These are phyloP conservation scores for Propithecus deckenii DNA, from an alignment of 2,797 vertebrate genomes.

Conservation along the genomic window DNA sequence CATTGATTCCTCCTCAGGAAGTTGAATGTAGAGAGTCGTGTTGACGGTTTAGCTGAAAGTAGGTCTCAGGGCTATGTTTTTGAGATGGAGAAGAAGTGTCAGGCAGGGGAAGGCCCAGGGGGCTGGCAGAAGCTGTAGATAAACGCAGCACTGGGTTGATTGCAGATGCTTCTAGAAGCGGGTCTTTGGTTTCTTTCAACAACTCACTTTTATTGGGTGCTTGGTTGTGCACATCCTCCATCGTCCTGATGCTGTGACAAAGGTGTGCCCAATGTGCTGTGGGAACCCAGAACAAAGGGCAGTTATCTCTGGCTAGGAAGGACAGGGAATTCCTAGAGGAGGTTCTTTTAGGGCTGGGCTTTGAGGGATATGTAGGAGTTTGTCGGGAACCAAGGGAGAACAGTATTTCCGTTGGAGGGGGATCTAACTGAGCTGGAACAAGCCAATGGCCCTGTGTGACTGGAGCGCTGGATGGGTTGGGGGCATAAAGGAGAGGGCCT, in stretches of 20 bases:
- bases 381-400: background rate
- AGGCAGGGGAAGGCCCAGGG: constrained; percentile 52
- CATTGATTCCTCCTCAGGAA: constrained; percentile 81
- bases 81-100: constrained; percentile 64
- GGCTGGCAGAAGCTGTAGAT: constrained; percentile 38
- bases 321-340: background rate
- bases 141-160: background rate
- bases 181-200: background rate
- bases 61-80: constrained; percentile 78
- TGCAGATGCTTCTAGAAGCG: background rate
- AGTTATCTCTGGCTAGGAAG: background rate
- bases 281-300: background rate
- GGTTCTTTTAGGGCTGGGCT: constrained; percentile 14
- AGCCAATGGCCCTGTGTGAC: background rate
- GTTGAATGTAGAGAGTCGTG: constrained; percentile 69
- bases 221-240: background rate
- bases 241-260: background rate
- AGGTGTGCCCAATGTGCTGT: background rate
- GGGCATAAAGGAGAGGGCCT: background rate
- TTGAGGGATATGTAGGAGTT: constrained; percentile 58
- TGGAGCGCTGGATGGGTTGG: background rate
- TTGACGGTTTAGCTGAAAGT: constrained; percentile 77
- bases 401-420: background rate
- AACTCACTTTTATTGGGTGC: background rate
- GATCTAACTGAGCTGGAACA: background rate